phyloP scores from a whole-genome alignment of 1,140 invertebrate genomes.

The Tribolium castaneum region DNA sequence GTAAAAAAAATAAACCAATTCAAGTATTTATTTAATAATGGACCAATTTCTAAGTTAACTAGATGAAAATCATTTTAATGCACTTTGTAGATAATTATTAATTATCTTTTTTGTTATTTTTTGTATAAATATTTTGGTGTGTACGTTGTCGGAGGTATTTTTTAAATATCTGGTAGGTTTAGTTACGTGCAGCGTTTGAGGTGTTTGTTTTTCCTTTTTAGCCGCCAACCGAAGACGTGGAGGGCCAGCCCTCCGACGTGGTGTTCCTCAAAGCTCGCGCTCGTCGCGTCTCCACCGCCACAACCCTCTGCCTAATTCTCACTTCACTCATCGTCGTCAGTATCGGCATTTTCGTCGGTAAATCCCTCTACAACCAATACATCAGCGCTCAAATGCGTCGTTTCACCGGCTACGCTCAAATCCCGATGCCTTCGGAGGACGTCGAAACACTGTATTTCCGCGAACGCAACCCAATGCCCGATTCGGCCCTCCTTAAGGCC shows the following conservation, averaged over 20 bases:
- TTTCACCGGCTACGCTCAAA: constrained; percentile 69
- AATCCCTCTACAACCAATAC: constrained; percentile 83
- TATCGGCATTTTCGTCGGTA: constrained; percentile 79
- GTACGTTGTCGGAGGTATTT: no score
- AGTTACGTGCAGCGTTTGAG: no score
- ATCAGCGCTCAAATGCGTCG: constrained; percentile 70
- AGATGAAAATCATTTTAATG: no score
- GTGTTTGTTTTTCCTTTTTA: constrained; percentile 1
- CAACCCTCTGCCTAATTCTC: constrained; percentile 78
- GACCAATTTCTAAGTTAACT: no score
- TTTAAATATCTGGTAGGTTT: no score
- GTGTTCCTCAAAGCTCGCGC: constrained; percentile 67
- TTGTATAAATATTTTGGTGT: no score
- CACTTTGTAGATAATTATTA: no score
- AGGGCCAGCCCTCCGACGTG: constrained; percentile 57
- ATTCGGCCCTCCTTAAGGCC: constrained; percentile 60
- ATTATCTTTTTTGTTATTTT: no score
- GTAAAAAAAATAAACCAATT: no score
- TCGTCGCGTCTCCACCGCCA: constrained; percentile 70
- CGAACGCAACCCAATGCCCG: constrained; percentile 56
- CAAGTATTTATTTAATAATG: no score
- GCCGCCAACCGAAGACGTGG: constrained; percentile 57
- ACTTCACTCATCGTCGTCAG: constrained; percentile 78
- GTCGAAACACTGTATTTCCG: background rate
- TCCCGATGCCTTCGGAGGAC: constrained; percentile 8